Conservation (phyloP, 2,888 invertebrate species). For the Ophion ventricosus region DNA sequence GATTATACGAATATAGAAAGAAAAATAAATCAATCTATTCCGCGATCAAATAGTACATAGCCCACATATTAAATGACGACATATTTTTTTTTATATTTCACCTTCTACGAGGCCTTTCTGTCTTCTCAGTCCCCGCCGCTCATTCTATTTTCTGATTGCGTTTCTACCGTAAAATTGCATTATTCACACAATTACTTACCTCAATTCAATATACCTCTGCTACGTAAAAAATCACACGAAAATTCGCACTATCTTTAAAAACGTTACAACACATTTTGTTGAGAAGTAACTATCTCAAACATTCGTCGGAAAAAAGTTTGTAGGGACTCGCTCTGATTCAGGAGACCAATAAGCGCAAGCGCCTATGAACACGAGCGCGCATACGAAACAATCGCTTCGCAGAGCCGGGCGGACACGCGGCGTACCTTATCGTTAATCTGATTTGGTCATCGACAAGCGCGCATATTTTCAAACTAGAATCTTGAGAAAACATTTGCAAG, state of each 20-base stretch:
- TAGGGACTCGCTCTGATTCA: slow-evolving; percentile 15
- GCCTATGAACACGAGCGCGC: slow-evolving; percentile 4
- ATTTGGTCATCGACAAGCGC: slow-evolving; percentile 2
- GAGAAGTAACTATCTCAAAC: slow-evolving; percentile 5
- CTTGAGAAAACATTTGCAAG: slow-evolving; percentile 3
- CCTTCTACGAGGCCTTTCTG: background rate
- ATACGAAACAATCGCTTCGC: slow-evolving; percentile 12
- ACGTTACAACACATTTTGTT: slow-evolving; percentile 9
- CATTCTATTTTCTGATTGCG: background rate
- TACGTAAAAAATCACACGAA: slow-evolving; percentile 4
- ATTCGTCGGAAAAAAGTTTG: background rate
- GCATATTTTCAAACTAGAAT: background rate
- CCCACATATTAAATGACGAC: slow-evolving; percentile 20
- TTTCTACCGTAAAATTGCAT: background rate
- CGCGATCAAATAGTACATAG: slow-evolving; percentile 15
- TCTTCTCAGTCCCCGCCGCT: slow-evolving; percentile 12
- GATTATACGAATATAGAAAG: slow-evolving; percentile 14
- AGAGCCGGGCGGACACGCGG: slow-evolving; percentile 6
- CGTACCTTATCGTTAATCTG: slow-evolving; percentile 1
- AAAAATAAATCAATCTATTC: slow-evolving; percentile 21
- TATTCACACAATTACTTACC: background rate
- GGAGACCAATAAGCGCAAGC: background rate
- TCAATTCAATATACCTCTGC: slow-evolving; percentile 16
- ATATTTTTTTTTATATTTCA: slow-evolving; percentile 22
- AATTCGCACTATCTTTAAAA: slow-evolving; percentile 3